Evolutionary conservation across 2,113 vertebrate genomes (phyloP), one percentile per base, ranked within the genome.

Genomic region (Urocitellus parryii): DNA sequence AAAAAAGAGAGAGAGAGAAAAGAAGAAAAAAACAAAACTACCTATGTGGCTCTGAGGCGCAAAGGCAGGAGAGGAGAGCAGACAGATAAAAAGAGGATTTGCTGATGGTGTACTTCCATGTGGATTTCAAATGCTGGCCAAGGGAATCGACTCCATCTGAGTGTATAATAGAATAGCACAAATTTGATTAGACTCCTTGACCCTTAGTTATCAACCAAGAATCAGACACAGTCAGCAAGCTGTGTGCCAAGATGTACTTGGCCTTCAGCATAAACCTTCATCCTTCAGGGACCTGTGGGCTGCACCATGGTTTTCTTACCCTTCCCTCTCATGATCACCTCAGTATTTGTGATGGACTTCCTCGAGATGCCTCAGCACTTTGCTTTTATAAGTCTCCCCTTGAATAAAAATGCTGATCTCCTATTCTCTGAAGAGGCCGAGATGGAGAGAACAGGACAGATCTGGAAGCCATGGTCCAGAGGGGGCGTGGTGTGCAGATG

Each of bases 161-260:
- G 98, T 96, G 96, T 92, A 91, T 95, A 92, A 98, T 96, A 92
- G 94, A 97, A 98, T 37, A 98, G 97, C 95, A 94, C 94, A 98
- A 97, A 98, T 98, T 95, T 97, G 96, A 98, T 98, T 98, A 97
- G 96, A 91, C 94, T 74, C 90, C 91, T 97, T 97, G 98, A 98
- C 97, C 97, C 97, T 98, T 97, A 56, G 94, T 97, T 97, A 98
- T 98, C 97, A 98, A 96, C 96, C 96, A 98, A 97, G 95, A 98
- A 97, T 97, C 95, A 96, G 93, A 95, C 93, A 90, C 70, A 95
- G 94, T 98, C 98, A 98, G 97, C 98, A 98, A 96, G 86, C 83
- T 92, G 77, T 68, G 8, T 17, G n/a, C 70, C 74, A 37, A 94
- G 48, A 78, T n/a, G 20, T 10, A 32, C 42, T 86, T 18, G 10